These are phyloP conservation scores for Lucilia cuprina DNA, from an alignment of 1,140 invertebrate species.

Conservation along the genomic window DNA sequence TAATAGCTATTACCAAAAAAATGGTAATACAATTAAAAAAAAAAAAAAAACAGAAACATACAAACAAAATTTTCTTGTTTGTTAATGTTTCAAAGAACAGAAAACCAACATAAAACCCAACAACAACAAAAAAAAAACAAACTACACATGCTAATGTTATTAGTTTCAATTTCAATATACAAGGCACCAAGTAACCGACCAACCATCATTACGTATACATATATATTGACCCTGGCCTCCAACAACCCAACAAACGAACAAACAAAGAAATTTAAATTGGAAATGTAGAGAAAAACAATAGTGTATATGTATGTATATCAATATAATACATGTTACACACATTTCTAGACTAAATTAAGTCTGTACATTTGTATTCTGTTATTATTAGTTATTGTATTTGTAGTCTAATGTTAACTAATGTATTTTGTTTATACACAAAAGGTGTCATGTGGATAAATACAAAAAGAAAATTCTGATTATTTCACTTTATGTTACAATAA, in stretches of 20 bases:
- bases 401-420: not conserved
- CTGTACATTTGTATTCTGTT: not conserved
- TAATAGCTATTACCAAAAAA: too few relatives aligned
- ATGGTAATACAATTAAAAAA: too few relatives aligned
- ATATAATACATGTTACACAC: not conserved
- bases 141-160: constrained; percentile 8
- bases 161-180: not conserved
- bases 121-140: not conserved
- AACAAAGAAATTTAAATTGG: not conserved
- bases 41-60: too few relatives aligned
- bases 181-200: not conserved
- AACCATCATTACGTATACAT: not conserved
- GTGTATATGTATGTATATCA: not conserved
- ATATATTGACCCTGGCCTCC: constrained; percentile 11
- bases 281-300: not conserved
- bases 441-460: too few relatives aligned
- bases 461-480: too few relatives aligned
- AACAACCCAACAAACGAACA: not conserved
- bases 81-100: too few relatives aligned
- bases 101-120: not conserved
- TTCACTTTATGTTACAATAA: too few relatives aligned
- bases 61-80: too few relatives aligned
- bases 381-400: not conserved
- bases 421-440: too few relatives aligned
- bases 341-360: not conserved